Conservation (phyloP, 2,888 invertebrate species). For the Sipha maydis region DNA sequence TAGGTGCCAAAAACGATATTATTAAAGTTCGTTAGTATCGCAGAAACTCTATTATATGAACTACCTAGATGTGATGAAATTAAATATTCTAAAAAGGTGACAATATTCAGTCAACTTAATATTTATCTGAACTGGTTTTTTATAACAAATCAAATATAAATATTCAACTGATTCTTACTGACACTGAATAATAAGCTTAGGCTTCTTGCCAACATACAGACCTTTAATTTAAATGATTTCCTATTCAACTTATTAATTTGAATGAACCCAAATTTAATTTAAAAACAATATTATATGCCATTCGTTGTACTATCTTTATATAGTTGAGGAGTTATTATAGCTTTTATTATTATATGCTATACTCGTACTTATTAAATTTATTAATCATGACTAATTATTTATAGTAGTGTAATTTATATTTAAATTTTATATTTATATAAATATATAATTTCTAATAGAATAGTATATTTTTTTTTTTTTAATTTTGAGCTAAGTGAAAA, state of each 20-base stretch:
- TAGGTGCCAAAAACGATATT: conserved; percentile 55
- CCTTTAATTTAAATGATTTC: not conserved
- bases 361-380: no score
- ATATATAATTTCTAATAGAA: not conserved
- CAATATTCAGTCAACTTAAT: conserved; percentile 38
- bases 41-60: conserved; percentile 39
- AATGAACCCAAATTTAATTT: not conserved
- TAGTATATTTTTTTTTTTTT: not conserved
- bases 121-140: conserved; percentile 42
- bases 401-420: not conserved
- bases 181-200: not conserved
- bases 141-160: not conserved
- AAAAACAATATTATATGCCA: not conserved
- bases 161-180: not conserved
- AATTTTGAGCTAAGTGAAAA: no score
- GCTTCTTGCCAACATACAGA: not conserved
- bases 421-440: not conserved
- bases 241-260: not conserved
- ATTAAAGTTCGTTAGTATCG: conserved; percentile 52
- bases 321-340: not conserved
- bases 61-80: conserved; percentile 36
- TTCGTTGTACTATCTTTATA: not conserved
- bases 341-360: no score
- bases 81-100: conserved; percentile 35
- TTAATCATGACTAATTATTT: not conserved